These are phyloP conservation scores for Agelastica alni DNA, from an alignment of 2,888 invertebrate species.

Conservation along the genomic window DNA sequence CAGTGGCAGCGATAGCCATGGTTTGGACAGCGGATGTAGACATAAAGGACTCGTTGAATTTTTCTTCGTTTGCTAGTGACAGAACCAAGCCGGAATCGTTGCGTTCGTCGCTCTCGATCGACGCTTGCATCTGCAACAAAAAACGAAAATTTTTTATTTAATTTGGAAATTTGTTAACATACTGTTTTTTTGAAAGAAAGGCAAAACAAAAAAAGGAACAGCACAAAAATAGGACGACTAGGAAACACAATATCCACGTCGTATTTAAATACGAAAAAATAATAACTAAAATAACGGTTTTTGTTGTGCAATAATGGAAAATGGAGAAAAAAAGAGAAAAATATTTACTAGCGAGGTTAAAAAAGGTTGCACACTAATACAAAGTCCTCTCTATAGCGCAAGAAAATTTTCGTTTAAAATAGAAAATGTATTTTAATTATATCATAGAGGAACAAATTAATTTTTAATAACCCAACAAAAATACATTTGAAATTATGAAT, in stretches of 20 bases:
- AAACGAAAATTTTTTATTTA: no score
- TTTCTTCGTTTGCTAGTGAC: slow-evolving; percentile 63
- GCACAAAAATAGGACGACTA: slow-evolving; percentile 33
- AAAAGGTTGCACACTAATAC: no score
- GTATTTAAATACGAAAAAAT: slow-evolving; percentile 9
- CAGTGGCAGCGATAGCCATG: no score
- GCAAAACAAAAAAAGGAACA: slow-evolving; percentile 33
- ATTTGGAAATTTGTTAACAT: slow-evolving; percentile 43
- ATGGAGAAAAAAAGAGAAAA: slow-evolving; percentile 1
- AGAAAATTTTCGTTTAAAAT: no score
- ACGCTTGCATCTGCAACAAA: slow-evolving; percentile 63
- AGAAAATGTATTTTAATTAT: no score
- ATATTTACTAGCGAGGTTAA: slow-evolving; percentile 3
- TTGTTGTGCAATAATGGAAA: no score
- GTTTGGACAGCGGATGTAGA: slow-evolving; percentile 1
- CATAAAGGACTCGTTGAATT: no score
- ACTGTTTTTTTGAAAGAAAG: slow-evolving; percentile 37
- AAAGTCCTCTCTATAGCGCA: no score
- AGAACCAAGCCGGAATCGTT: slow-evolving; percentile 66
- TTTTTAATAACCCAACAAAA: no score
- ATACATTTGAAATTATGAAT: no score
- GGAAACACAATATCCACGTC: slow-evolving; percentile 18
- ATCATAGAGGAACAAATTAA: no score
- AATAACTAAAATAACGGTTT: slow-evolving; percentile 6
- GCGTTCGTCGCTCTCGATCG: slow-evolving; percentile 52